Conservation (phyloP, 2,888 invertebrate species). For the Gasteruption jaculator region DNA sequence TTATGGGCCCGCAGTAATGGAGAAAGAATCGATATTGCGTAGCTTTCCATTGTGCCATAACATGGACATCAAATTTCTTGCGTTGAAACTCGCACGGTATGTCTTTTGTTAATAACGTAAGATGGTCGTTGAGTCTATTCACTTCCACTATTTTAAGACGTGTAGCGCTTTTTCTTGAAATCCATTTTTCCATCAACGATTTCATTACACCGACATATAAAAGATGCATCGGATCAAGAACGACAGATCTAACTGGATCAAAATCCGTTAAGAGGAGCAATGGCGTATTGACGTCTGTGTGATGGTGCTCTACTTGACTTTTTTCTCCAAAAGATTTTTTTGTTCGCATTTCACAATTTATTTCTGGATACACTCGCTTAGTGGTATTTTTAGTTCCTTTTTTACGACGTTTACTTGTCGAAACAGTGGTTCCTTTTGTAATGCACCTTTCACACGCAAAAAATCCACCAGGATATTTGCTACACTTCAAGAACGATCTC, state of each 20-base stretch:
- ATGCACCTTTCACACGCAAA: constrained; percentile 4
- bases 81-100: constrained; percentile 27
- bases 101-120: constrained; percentile 4
- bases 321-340: constrained; percentile 1
- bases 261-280: constrained; percentile 9
- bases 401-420: not conserved
- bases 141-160: too few relatives aligned
- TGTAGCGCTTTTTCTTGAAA: constrained; percentile 4
- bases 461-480: constrained; percentile 7
- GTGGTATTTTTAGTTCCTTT: not conserved
- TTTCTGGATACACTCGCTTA: constrained; percentile 6
- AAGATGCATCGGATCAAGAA: constrained; percentile 18
- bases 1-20: constrained; percentile 17
- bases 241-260: constrained; percentile 16
- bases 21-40: constrained; percentile 25
- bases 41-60: constrained; percentile 24
- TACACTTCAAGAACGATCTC: constrained; percentile 16
- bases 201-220: constrained; percentile 11
- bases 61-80: constrained; percentile 19
- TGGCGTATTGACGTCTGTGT: not conserved
- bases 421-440: not conserved
- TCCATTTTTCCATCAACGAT: constrained; percentile 11
- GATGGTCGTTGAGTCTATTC: too few relatives aligned
- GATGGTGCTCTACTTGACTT: constrained; percentile 2
- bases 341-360: constrained; percentile 1